phyloP scores from a whole-genome alignment of 2,113 vertebrate genomes.

The Rhinopithecus roxellana region DNA sequence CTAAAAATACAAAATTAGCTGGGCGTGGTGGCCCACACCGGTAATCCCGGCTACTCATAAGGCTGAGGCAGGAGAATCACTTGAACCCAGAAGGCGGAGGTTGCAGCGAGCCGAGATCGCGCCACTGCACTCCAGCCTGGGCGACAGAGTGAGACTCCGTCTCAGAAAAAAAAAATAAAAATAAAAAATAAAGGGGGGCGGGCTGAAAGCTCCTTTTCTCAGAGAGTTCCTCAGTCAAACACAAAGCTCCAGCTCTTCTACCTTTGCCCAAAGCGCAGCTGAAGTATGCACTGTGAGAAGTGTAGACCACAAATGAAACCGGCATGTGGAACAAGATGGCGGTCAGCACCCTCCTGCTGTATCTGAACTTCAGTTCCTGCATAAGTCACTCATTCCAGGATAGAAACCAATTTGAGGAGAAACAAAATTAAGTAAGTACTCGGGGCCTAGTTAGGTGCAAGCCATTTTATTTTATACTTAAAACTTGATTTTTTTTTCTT shows the following conservation, averaged over 20 bases:
- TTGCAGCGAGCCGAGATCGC: no score
- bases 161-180: no score
- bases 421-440: neutral
- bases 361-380: neutral
- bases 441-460: neutral
- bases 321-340: neutral
- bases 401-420: neutral
- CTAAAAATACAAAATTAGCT: no score
- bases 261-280: neutral
- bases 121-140: no score
- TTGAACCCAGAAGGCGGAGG: no score
- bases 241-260: neutral
- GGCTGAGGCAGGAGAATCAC: no score
- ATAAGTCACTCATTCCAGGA: neutral
- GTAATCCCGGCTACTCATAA: no score
- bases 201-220: neutral
- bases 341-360: neutral
- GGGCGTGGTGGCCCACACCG: no score
- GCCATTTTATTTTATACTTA: neutral
- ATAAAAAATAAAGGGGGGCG: neutral
- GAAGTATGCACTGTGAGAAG: accelerated
- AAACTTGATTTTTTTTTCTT: neutral
- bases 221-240: neutral
- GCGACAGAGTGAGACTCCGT: no score
- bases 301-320: neutral